Base-by-base conservation (phyloP, 2,888 invertebrate species). In the Platycheirus rosarum region DNA sequence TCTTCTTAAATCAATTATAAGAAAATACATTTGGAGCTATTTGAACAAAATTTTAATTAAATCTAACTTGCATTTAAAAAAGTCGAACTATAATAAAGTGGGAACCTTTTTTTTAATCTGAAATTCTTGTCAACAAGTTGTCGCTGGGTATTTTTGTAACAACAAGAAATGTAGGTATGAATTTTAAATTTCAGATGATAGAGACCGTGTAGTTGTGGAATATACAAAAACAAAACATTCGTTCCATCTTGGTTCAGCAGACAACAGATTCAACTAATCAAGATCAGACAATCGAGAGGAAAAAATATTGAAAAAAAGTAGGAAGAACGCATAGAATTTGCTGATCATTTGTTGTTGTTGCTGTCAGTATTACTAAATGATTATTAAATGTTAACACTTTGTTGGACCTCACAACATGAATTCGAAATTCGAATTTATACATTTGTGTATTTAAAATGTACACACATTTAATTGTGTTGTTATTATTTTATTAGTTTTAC, bases 351-450 rank as follows among this genome's bases (percentile, higher is more conserved):
- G 60, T 60, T 60, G 14, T 69, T 62, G 53, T 63, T 70, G 49
- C 20, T 23, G n/a, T n/a, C n/a, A n/a, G 53, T 68, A 78, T 79
- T 62, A 29, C 48, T 69, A 65, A 79, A 63, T 74, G 53, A 65
- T 78, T 65, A 63, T 71, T 51, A 69, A 71, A 80, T 70, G 35
- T 80, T 75, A 75, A 76, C 62, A 80, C 75, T 75, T 46, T 42
- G 63, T 63, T 53, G 32, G 75, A 29, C 66, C 62, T 75, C 66
- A 80, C 70, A 70, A 75, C 57, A 63, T 70, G 65, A 80, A 80
- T 76, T 75, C 66, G 42, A 62, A 69, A 75, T 60, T 65, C 3
- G 70, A n/a, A n/a, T n/a, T n/a, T n/a, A 80, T 53, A 69, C 35
- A 44, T 14, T 8, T 32, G 51, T 49, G 11, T 29, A 42, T 26